A percentile compares a stretch with the other conserved stretches of the same genome.
These are phyloP conservation scores for Cheilosia pagana DNA, from an alignment of 2,888 invertebrate species.

Conservation along the genomic window DNA sequence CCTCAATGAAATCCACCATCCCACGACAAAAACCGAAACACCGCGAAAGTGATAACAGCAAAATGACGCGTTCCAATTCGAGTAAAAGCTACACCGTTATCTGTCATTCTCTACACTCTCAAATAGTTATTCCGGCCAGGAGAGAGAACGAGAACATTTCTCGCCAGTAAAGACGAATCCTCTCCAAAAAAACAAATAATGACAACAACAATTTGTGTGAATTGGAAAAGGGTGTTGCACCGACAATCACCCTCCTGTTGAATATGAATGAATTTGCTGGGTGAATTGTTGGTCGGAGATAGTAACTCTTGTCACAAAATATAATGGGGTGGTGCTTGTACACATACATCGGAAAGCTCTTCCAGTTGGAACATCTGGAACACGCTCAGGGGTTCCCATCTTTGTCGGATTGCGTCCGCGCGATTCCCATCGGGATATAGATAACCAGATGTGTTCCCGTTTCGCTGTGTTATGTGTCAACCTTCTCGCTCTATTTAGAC, in stretches of 20 bases:
- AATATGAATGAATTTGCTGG: slow-evolving; percentile 69
- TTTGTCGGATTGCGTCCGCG: slow-evolving; percentile 48
- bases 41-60: slow-evolving; percentile 34
- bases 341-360: slow-evolving; percentile 49
- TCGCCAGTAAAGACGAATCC: neutral
- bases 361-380: slow-evolving; percentile 68
- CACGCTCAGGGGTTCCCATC: slow-evolving; percentile 16
- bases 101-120: neutral
- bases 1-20: slow-evolving; percentile 44
- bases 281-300: slow-evolving; percentile 44
- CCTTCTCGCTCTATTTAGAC: slow-evolving; percentile 24
- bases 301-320: slow-evolving; percentile 5
- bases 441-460: slow-evolving; percentile 44
- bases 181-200: slow-evolving; percentile 26
- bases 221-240: slow-evolving; percentile 57
- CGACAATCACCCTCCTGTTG: slow-evolving; percentile 73
- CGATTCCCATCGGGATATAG: slow-evolving; percentile 47
- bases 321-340: neutral
- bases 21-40: neutral
- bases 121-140: slow-evolving; percentile 1
- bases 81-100: slow-evolving; percentile 45
- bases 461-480: slow-evolving; percentile 21
- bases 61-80: slow-evolving; percentile 30
- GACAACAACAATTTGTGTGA: slow-evolving; percentile 6
- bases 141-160: slow-evolving; percentile 16